Base-by-base conservation (phyloP, 2,888 invertebrate species). In the Drosophila pullipes region DNA sequence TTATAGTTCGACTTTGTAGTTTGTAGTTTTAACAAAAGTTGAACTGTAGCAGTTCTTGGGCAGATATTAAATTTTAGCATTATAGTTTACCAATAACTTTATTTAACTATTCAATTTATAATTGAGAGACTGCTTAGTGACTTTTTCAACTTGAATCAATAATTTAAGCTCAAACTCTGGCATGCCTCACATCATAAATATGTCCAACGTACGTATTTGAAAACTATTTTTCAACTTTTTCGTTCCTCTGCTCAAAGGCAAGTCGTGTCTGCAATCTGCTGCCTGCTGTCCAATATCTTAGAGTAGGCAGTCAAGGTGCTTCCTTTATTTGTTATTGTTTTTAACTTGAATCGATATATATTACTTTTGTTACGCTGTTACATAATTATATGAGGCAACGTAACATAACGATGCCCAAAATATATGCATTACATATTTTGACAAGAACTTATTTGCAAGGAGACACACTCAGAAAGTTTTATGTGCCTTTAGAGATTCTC, bases 151-250 rank as follows among this genome's bases (percentile, higher is more conserved):
- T 82, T 67, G 52, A 75, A 79, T 79, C 82, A 75, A 80, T 75
- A 78, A 71, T 68, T 66, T 39, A 63, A 22, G 59, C 60, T 47
- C 28, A 39, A 81, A 74, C 54, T 81, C 81, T 61, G 53, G 18
- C 69, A 77, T 69, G 73, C 63, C 76, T 67, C 62, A 65, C 81
- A 78, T 75, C 84, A 78, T 84, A 81, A 86, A 83, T 81, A 78
- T 86, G 71, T 66, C 78, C 64, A 63, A 62, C 78, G 47, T 58
- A 22, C 30, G 16, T 41, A 61, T 69, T 82, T 70, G 79, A 68
- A 72, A 84, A 89, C 89, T 87, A 87, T 87, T 87, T 85, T 80
- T 87, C 85, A 82, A 87, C 82, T 85, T 58, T 81, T 31, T 30
- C 28, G 7, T n/a, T 31, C 30, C 58, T 22, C 35, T 47, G 66